Base-by-base conservation (phyloP, 1,140 invertebrate genomes). In the Cyclargus thomasi region DNA sequence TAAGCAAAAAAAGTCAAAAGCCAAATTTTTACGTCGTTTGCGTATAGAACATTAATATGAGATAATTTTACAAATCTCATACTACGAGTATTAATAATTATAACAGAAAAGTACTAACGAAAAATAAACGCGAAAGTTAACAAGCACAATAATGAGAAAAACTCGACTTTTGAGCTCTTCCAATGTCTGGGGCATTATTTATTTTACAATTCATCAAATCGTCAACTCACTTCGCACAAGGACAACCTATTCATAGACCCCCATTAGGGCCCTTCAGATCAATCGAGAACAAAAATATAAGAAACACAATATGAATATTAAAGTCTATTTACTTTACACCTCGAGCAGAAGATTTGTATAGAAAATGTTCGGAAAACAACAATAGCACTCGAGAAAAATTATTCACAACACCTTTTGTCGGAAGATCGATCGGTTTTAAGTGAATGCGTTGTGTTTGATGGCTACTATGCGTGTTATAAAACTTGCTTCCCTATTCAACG, bases 171-270 rank as follows among this genome's bases (percentile, higher is more conserved):
- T 67, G 11, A 64, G 29, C 62, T 64, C 16, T 16, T 64, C 63
- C 36, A 64, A 64, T 70, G 20, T n/a, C 63, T 29, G 29, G 20
- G 22, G 18, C 23, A 57, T 65, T 35, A 65, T 65, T 53, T 65
- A 59, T 72, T 78, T 82, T 75, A 71, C 74, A 76, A 79, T 76
- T 76, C 77, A 69, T 72, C 82, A 76, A 82, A 81, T 80, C 77
- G 77, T 78, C 80, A 74, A 82, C 76, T 85, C 84, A 84, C 79
- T 78, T 75, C 74, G 74, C 70, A 78, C 79, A 78, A 81, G 82
- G 76, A 77, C 83, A 81, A 86, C 87, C 85, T 84, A 89, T 89
- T 89, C 86, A 89, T 83, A 80, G 83, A 74, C 77, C 77, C 78
- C 78, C 79, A 77, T 81, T 79, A 73, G 74, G 78, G 73, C 74